A percentile compares a stretch with the other conserved stretches of the same genome.
phyloP scores from a whole-genome alignment of 2,888 invertebrate genomes.

The Callosobruchus maculatus region DNA sequence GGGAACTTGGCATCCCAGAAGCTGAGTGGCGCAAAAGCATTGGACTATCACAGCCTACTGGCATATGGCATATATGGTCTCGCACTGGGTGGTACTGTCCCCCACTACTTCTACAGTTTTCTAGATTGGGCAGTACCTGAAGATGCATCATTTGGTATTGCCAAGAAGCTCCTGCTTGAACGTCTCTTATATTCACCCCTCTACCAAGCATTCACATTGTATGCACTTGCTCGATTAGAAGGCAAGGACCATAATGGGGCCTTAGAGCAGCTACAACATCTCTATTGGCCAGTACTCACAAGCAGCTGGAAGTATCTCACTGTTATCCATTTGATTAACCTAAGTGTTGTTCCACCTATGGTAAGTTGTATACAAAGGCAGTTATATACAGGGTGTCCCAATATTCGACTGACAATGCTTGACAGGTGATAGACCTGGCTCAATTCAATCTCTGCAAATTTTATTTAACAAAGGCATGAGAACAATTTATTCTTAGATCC shows the following conservation, averaged over 20 bases:
- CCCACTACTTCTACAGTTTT: constrained; percentile 71
- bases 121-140: constrained; percentile 61
- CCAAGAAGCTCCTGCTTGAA: constrained; percentile 67
- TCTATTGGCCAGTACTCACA: constrained; percentile 64
- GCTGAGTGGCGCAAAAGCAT: constrained; percentile 59
- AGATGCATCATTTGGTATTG: constrained; percentile 48
- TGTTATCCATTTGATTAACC: constrained; percentile 68
- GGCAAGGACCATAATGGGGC: constrained; percentile 68
- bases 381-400: no score
- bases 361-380: no score
- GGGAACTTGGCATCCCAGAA: constrained; percentile 73
- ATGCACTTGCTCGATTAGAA: constrained; percentile 71
- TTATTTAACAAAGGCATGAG: no score
- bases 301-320: constrained; percentile 79
- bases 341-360: constrained; percentile 74
- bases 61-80: constrained; percentile 73
- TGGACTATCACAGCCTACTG: constrained; percentile 64
- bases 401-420: not conserved
- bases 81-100: constrained; percentile 75
- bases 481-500: no score
- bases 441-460: no score
- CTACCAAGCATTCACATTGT: constrained; percentile 70
- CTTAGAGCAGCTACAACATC: constrained; percentile 57
- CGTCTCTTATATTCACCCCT: constrained; percentile 70
- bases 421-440: no score